Percentiles rank a stretch among this genome's conserved stretches.
Evolutionary conservation across 2,113 vertebrate genomes (phyloP).

Genomic region (Okapia johnstoni): DNA sequence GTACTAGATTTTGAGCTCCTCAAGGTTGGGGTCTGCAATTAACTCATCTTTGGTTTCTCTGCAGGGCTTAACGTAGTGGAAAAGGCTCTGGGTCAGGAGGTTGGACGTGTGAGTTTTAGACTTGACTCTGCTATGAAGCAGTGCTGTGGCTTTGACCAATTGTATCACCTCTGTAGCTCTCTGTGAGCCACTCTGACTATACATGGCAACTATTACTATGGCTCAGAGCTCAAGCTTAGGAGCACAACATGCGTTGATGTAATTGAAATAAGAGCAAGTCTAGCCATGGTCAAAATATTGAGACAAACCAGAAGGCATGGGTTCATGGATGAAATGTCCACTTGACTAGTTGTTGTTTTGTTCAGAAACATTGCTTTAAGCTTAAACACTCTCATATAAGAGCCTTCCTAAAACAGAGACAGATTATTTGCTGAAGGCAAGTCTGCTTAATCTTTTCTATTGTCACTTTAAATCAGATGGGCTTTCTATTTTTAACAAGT

Average conservation of each 20-base stretch:
- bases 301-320: neutral
- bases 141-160: neutral
- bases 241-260: neutral
- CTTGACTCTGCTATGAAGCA: neutral
- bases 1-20: neutral
- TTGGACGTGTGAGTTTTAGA: neutral
- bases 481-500: slow-evolving; percentile 54
- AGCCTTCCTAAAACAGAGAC: neutral
- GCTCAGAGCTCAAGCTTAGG: neutral
- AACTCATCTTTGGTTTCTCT: neutral
- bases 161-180: neutral
- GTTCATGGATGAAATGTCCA: neutral
- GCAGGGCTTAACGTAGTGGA: neutral
- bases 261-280: neutral
- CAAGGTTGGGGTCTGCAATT: neutral
- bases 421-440: slow-evolving; percentile 46
- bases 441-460: neutral
- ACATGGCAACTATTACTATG: neutral
- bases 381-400: neutral
- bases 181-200: neutral
- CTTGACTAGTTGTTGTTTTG: neutral
- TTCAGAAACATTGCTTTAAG: neutral
- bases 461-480: slow-evolving; percentile 43
- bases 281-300: neutral
- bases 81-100: neutral